Evolutionary conservation across 2,888 invertebrate species (phyloP).

Genomic region (Gisinianus flammeolus): DNA sequence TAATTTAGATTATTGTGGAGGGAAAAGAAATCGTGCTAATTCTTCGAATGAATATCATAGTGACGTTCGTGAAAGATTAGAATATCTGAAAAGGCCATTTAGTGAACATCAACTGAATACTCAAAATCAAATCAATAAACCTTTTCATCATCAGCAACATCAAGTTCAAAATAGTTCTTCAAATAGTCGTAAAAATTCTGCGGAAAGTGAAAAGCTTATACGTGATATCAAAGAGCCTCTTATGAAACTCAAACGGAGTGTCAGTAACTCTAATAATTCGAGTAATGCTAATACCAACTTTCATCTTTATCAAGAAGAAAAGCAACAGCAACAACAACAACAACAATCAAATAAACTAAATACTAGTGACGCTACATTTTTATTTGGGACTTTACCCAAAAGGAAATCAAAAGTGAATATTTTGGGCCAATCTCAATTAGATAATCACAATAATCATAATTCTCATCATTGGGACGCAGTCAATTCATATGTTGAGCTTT

Average conservation of each 20-base stretch:
- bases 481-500: not conserved
- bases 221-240: slow-evolving; percentile 10
- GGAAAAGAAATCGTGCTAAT: slow-evolving; percentile 32
- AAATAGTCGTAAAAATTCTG: not conserved
- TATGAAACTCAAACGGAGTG: not conserved
- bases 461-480: too few species aligned
- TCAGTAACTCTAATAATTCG: not conserved
- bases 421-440: not conserved
- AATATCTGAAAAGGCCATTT: slow-evolving; percentile 9
- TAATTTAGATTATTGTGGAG: slow-evolving; percentile 32
- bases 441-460: too few species aligned
- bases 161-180: not conserved
- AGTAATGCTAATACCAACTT: not conserved
- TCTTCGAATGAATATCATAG: not conserved
- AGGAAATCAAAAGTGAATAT: not conserved
- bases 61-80: not conserved
- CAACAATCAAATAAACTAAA: not conserved
- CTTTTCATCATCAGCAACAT: not conserved
- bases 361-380: not conserved
- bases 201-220: not conserved
- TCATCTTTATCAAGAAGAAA: not conserved
- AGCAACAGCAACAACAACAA: not conserved
- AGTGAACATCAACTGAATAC: slow-evolving; percentile 28
- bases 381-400: not conserved
- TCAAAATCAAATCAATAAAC: not conserved